Percentiles rank a stretch among this genome's conserved stretches.
Evolutionary conservation across 2,888 invertebrate species (phyloP).

Genomic region (Metallyticus violacea): DNA sequence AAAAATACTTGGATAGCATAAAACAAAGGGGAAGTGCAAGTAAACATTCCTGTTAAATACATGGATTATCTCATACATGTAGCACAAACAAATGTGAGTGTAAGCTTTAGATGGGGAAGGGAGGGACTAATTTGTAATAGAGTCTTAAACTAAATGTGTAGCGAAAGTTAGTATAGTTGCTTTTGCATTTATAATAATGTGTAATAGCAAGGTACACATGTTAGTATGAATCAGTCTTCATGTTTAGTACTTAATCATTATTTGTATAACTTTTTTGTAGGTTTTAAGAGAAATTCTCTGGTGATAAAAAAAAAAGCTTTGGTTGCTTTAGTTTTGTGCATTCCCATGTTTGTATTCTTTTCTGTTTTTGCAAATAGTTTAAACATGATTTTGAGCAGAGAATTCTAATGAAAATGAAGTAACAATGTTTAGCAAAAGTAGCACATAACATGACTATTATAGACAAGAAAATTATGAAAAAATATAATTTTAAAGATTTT

Average conservation of each 20-base stretch:
- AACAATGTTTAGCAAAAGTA: no score
- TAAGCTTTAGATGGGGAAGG: not conserved
- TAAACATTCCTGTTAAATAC: not conserved
- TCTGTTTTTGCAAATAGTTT: no score
- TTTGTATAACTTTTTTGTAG: no score
- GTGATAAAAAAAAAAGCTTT: not conserved
- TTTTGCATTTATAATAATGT: not conserved
- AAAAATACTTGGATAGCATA: not conserved
- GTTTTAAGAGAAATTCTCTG: no score
- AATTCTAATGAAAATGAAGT: not conserved
- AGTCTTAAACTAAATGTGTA: not conserved
- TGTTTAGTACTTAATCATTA: not conserved
- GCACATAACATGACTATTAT: no score
- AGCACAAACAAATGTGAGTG: not conserved
- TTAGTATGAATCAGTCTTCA: not conserved
- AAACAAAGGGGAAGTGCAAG: not conserved
- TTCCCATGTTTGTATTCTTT: not conserved
- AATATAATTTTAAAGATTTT: no score
- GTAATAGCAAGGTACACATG: not conserved
- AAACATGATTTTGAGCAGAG: not conserved
- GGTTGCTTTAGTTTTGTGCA: not conserved
- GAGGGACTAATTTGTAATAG: not conserved
- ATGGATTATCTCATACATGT: not conserved
- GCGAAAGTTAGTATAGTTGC: not conserved
- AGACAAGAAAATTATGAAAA: no score